Percentiles rank a stretch among this genome's conserved stretches.
These are phyloP conservation scores for Aplochiton taeniatus DNA, from an alignment of 2,797 vertebrate genomes.

Conservation along the genomic window DNA sequence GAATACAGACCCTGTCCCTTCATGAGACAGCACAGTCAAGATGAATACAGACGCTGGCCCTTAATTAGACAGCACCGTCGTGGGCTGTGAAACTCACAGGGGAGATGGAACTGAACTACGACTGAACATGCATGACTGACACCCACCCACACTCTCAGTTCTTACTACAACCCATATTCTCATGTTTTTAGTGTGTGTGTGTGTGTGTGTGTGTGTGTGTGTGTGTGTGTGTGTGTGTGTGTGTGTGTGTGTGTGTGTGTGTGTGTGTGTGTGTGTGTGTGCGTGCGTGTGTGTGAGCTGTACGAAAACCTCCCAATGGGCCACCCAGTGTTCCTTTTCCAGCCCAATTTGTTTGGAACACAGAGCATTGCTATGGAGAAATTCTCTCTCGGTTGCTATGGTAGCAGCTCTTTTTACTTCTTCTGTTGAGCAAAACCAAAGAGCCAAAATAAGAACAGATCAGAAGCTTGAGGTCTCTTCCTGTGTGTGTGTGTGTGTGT, in stretches of 20 bases:
- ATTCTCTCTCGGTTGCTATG: conserved; percentile 66
- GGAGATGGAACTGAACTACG: no score
- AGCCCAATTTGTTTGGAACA: conserved; percentile 74
- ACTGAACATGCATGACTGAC: no score
- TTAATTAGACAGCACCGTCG: no score
- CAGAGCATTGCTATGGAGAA: conserved; percentile 64
- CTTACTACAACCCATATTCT: no score
- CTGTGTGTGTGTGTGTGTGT: conserved; percentile 20
- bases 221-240: conserved; percentile 1
- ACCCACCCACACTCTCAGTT: no score
- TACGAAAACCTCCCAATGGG: conserved; percentile 42
- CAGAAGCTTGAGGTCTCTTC: conserved; percentile 20
- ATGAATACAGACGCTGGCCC: neutral
- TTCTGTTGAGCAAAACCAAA: neutral
- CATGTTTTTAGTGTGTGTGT: neutral
- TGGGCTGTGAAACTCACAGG: no score
- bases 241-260: conserved; percentile 6
- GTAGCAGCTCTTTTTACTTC: conserved; percentile 47
- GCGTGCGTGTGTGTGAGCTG: neutral
- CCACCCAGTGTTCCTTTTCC: conserved; percentile 48
- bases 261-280: neutral
- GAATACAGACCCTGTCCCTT: neutral
- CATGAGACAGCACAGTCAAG: neutral
- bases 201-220: neutral
- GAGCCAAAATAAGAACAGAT: conserved; percentile 47